These are phyloP conservation scores for Melanotus villosus DNA, from an alignment of 2,888 invertebrate genomes.

Conservation along the genomic window DNA sequence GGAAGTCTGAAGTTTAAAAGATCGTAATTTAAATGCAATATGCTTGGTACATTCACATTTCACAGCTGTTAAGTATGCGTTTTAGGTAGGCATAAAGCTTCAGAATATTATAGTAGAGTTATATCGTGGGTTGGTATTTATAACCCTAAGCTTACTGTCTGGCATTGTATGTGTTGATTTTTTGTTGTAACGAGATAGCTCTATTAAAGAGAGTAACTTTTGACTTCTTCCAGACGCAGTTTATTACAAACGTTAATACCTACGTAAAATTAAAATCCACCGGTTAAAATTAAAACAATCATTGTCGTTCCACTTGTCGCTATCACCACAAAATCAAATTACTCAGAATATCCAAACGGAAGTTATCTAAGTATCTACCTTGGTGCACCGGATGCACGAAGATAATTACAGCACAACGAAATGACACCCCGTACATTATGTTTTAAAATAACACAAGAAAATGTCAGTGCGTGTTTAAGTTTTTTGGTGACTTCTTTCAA, in stretches of 20 bases:
- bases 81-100: constrained; percentile 35
- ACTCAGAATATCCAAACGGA: constrained; percentile 35
- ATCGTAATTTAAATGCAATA: constrained; percentile 39
- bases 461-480: constrained; percentile 21
- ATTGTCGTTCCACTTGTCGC: constrained; percentile 19
- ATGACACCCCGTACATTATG: constrained; percentile 39
- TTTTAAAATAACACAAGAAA: constrained; percentile 37
- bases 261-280: too few species aligned
- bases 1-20: too few species aligned
- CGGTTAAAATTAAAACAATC: not conserved
- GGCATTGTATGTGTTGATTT: not conserved
- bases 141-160: constrained; percentile 20
- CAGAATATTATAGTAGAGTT: constrained; percentile 36
- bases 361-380: constrained; percentile 32
- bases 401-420: constrained; percentile 41
- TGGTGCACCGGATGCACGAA: constrained; percentile 40
- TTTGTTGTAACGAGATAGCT: not conserved
- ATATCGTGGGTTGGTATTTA: constrained; percentile 35
- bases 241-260: not conserved
- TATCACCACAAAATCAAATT: not conserved
- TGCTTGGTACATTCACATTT: constrained; percentile 32
- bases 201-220: not conserved
- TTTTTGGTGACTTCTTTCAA: constrained; percentile 29
- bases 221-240: too few species aligned
- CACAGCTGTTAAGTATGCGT: constrained; percentile 32